phyloP scores from a whole-genome alignment of 2,888 invertebrate genomes.

The Lycocerus yunnanus region DNA sequence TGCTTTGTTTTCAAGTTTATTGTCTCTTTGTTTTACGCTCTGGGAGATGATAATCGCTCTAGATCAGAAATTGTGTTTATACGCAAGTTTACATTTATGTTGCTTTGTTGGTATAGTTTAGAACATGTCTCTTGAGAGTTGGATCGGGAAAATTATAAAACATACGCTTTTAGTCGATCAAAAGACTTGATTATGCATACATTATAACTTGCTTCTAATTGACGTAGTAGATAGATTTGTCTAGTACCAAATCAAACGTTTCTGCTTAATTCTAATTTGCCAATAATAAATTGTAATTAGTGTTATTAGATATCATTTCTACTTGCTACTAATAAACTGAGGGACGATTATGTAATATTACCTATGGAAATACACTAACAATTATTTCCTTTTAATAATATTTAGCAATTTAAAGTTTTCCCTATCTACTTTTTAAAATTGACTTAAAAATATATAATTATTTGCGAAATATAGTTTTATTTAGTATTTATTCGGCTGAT shows the following conservation, averaged over 20 bases:
- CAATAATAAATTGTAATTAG: not conserved
- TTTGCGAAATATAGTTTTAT: no score
- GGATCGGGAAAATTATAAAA: not conserved
- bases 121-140: not conserved
- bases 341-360: no score
- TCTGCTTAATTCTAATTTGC: not conserved
- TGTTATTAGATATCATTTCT: not conserved
- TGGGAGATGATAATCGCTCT: slow-evolving; percentile 42
- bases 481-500: no score
- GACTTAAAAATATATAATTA: no score
- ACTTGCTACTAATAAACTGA: no score
- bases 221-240: not conserved
- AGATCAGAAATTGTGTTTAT: slow-evolving; percentile 41
- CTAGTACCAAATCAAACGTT: not conserved
- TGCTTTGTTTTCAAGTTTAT: slow-evolving; percentile 39
- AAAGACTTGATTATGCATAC: not conserved
- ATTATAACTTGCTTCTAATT: not conserved
- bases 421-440: no score
- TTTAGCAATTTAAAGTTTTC: no score
- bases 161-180: not conserved
- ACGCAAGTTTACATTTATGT: slow-evolving; percentile 23
- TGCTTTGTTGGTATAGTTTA: not conserved
- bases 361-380: no score
- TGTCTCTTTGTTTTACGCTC: slow-evolving; percentile 42
- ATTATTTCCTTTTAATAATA: no score